phyloP scores from a whole-genome alignment of 1,140 invertebrate genomes.

The Ips typographus region DNA sequence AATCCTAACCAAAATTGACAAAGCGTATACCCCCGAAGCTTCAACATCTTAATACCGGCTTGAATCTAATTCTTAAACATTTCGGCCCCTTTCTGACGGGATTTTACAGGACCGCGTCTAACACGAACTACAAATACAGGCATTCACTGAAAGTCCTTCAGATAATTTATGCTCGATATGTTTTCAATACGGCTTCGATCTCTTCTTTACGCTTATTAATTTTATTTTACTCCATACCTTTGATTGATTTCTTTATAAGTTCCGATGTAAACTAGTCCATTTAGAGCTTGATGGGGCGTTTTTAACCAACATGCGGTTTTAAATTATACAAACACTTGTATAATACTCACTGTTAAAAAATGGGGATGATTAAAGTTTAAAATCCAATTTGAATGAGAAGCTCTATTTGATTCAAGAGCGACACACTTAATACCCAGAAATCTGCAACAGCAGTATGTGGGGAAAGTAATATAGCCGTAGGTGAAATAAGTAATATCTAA shows the following conservation, averaged over 20 bases:
- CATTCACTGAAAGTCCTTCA: slow-evolving; percentile 14
- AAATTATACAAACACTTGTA: too few species aligned
- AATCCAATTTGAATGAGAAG: background rate
- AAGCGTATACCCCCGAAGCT: slow-evolving; percentile 11
- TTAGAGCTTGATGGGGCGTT: too few species aligned
- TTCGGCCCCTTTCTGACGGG: slow-evolving; percentile 13
- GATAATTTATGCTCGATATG: slow-evolving; percentile 30
- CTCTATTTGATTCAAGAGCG: background rate
- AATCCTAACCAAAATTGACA: slow-evolving; percentile 13
- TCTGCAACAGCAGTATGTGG: background rate
- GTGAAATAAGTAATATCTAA: slow-evolving; percentile 33
- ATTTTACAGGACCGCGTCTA: slow-evolving; percentile 26
- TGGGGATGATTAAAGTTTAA: background rate
- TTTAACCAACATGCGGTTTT: too few species aligned
- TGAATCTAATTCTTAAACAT: slow-evolving; percentile 18
- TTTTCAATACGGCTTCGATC: slow-evolving; percentile 10
- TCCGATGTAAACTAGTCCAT: background rate
- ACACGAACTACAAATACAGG: slow-evolving; percentile 25
- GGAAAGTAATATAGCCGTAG: slow-evolving; percentile 7
- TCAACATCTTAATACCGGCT: slow-evolving; percentile 14
- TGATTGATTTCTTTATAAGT: background rate
- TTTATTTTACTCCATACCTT: background rate
- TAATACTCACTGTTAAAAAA: too few species aligned
- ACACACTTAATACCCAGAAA: slow-evolving; percentile 11
- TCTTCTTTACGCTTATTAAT: slow-evolving; percentile 18